A percentile compares a stretch with the other conserved stretches of the same genome.
phyloP scores from a whole-genome alignment of 1,140 invertebrate species.

The Caenorhabditis tropicalis region DNA sequence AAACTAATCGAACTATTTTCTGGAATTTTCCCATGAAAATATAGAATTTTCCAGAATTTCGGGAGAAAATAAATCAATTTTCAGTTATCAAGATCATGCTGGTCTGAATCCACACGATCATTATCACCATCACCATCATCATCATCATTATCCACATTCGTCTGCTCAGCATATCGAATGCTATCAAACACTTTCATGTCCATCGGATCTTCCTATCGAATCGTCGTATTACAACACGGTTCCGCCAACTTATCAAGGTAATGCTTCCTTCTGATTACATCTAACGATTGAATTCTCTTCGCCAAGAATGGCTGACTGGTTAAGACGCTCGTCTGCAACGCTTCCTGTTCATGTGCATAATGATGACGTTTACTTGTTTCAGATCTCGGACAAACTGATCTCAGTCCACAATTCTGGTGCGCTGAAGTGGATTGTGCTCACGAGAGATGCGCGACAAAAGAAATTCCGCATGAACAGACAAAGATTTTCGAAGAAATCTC shows the following conservation, averaged over 20 bases:
- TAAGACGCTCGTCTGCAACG: background rate
- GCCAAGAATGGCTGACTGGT: background rate
- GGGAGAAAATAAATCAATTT: background rate
- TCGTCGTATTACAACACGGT: background rate
- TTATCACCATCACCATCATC: slow-evolving; percentile 4
- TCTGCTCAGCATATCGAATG: slow-evolving; percentile 9
- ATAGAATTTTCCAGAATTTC: background rate
- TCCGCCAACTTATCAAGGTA: slow-evolving; percentile 16
- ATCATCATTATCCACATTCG: slow-evolving; percentile 26
- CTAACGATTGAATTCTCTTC: no score
- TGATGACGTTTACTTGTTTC: background rate
- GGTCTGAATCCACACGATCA: background rate
- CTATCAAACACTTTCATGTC: slow-evolving; percentile 17
- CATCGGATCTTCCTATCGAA: slow-evolving; percentile 36
- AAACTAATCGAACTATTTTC: no score
- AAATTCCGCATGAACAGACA: slow-evolving; percentile 3
- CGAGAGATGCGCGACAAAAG: background rate
- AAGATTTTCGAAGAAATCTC: slow-evolving; percentile 24
- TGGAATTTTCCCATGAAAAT: background rate
- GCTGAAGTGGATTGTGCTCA: slow-evolving; percentile 27
- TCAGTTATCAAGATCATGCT: slow-evolving; percentile 15
- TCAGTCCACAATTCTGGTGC: slow-evolving; percentile 31
- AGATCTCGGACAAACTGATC: slow-evolving; percentile 23
- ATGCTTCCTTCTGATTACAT: no score
- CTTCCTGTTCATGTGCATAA: background rate